Conservation (phyloP, 2,888 invertebrate species). For the Eremobia ochroleuca region DNA sequence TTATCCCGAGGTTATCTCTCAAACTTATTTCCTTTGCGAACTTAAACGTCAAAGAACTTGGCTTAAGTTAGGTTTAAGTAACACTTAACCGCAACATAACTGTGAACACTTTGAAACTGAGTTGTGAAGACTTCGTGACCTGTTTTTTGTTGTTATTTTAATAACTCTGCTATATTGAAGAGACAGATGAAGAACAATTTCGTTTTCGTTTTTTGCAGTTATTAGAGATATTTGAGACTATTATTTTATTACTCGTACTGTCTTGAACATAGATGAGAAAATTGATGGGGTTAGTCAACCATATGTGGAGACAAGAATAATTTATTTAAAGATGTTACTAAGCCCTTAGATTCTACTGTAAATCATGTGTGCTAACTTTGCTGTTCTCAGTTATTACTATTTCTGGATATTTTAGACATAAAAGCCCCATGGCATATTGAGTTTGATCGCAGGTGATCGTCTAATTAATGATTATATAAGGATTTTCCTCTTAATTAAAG, state of each 20-base stretch:
- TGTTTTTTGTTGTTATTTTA: slow-evolving; percentile 47
- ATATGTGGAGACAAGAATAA: neutral
- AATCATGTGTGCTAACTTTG: too few species aligned
- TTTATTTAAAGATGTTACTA: neutral
- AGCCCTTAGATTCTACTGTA: too few species aligned
- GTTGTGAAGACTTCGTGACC: slow-evolving; percentile 45
- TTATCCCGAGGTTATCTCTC: slow-evolving; percentile 66
- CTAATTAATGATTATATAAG: neutral
- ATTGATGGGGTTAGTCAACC: slow-evolving; percentile 17
- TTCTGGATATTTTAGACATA: neutral
- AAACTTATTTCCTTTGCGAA: slow-evolving; percentile 63
- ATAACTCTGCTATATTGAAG: slow-evolving; percentile 11
- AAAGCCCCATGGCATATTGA: neutral
- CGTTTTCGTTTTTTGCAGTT: slow-evolving; percentile 33
- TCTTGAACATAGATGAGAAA: neutral
- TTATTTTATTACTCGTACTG: slow-evolving; percentile 11
- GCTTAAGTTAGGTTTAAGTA: slow-evolving; percentile 41
- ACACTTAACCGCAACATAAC: slow-evolving; percentile 47
- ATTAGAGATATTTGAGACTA: slow-evolving; percentile 6
- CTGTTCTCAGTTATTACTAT: too few species aligned
- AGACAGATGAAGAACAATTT: slow-evolving; percentile 24
- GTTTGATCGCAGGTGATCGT: too few species aligned
- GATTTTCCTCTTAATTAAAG: neutral
- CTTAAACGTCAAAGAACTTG: slow-evolving; percentile 50
- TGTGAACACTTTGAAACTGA: slow-evolving; percentile 40